Evolutionary conservation across 1,140 invertebrate species (phyloP), one percentile per base, ranked within the genome.

Genomic region (Piezodorus guildinii): DNA sequence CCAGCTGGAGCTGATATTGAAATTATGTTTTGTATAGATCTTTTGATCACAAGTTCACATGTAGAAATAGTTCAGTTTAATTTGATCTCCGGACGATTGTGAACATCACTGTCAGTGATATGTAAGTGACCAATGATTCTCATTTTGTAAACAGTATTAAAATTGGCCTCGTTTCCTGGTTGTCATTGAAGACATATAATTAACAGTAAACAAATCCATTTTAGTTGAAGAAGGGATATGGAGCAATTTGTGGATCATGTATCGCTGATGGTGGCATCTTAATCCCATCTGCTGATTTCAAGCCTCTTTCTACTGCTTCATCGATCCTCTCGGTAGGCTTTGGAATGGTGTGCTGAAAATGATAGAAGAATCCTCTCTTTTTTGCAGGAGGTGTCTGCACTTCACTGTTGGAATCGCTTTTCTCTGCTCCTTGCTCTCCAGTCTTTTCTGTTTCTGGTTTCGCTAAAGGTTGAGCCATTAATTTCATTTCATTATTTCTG

Each of bases 231-330:
- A 39, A 39, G 12, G 34, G 34, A 39, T 39, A 39, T 4, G 69
- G 67, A 15, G 69, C 64, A 8, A 73, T 68, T 65, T 73, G 72
- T 9, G 64, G n/a, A 59, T 73, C 70, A 52, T 73, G 72, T 19
- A 69, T 66, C 10, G 72, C 72, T 19, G 69, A 65, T 9, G 46
- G 16, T 52, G 21, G 19, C 10, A 19, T n/a, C 19, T 17, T n/a
- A 49, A 19, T 49, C 17, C 14, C 14, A 49, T 49, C 19, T 17
- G 46, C n/a, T 6, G 46, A 49, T 19, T 19, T 19, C n/a, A 23
- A 14, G 14, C 19, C 15, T 15, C 15, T 56, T 25, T 56, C 52
- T 23, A 16, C 23, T 25, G 19, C 19, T 21, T 21, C 23, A 2
- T 56, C 52, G 5, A 56, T 25, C 23, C 52, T 56, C 23, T 56